Conservation (phyloP, 2,797 vertebrate genomes). For the Anableps anableps region DNA sequence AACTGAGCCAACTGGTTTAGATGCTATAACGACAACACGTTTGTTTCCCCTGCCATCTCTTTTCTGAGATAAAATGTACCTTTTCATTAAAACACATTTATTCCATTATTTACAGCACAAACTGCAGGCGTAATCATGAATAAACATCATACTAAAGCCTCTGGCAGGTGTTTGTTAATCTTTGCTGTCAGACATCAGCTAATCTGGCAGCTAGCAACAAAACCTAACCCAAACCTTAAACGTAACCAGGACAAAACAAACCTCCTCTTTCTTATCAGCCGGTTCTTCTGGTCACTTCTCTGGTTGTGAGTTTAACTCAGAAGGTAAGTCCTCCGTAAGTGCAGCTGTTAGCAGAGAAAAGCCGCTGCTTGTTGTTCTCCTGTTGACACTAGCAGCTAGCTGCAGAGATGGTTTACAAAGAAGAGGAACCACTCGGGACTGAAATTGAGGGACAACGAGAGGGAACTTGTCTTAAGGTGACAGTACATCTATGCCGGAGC, state of each 20-base stretch:
- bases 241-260: neutral
- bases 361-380: constrained; percentile 31
- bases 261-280: constrained; percentile 12
- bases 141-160: neutral
- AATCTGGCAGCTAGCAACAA: constrained; percentile 30
- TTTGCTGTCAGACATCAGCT: constrained; percentile 13
- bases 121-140: neutral
- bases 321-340: neutral
- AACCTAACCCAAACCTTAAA: constrained; percentile 15
- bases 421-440: accelerated
- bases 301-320: neutral
- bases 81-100: neutral
- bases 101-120: neutral
- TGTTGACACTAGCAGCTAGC: constrained; percentile 5
- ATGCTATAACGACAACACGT: constrained; percentile 9
- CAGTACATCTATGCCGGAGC: neutral
- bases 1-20: neutral
- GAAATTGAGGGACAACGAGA: neutral
- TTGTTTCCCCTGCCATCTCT: neutral
- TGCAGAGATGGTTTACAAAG: constrained; percentile 38
- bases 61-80: neutral
- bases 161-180: constrained; percentile 9
- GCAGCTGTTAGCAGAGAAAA: neutral
- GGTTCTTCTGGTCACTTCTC: neutral
- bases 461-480: constrained; percentile 8